phyloP scores from a whole-genome alignment of 1,140 invertebrate species.

The Zaprionus ghesquierei region DNA sequence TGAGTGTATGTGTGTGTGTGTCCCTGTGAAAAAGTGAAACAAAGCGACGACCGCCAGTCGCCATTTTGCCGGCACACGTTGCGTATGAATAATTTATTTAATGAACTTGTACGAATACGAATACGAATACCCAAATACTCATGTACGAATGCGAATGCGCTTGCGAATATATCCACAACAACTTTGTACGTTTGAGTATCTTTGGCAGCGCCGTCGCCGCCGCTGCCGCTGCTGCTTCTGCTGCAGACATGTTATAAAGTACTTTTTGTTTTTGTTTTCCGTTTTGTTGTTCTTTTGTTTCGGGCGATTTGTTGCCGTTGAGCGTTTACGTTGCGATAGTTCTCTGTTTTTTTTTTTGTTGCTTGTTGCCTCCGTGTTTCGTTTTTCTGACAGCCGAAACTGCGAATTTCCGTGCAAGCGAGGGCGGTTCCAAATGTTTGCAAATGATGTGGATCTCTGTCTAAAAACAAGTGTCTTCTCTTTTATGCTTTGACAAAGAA shows the following conservation, averaged over 20 bases:
- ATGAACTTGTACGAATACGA: constrained; percentile 66
- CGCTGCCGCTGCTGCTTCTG: constrained; percentile 22
- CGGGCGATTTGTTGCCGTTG: constrained; percentile 68
- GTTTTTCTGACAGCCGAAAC: constrained; percentile 60
- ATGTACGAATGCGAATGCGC: constrained; percentile 10
- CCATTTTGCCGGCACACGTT: constrained; percentile 76
- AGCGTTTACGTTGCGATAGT: constrained; percentile 66
- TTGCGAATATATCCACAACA: constrained; percentile 33
- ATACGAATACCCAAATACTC: constrained; percentile 9
- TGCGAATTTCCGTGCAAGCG: constrained; percentile 27
- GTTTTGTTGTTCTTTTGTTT: constrained; percentile 71
- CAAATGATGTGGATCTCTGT: too few species aligned
- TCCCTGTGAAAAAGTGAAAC: constrained; percentile 60
- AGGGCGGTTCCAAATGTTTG: background rate
- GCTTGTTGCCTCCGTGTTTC: background rate
- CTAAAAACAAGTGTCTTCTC: background rate
- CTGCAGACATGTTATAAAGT: constrained; percentile 69
- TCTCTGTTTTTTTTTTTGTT: constrained; percentile 25
- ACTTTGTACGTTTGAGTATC: constrained; percentile 44
- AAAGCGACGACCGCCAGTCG: constrained; percentile 59
- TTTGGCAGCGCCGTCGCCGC: constrained; percentile 20
- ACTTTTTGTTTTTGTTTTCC: constrained; percentile 51
- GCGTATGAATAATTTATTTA: constrained; percentile 82
- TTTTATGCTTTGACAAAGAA: too few species aligned
- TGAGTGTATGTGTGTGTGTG: background rate